phyloP scores from a whole-genome alignment of 2,888 invertebrate genomes.

The Ennomos erosarius region DNA sequence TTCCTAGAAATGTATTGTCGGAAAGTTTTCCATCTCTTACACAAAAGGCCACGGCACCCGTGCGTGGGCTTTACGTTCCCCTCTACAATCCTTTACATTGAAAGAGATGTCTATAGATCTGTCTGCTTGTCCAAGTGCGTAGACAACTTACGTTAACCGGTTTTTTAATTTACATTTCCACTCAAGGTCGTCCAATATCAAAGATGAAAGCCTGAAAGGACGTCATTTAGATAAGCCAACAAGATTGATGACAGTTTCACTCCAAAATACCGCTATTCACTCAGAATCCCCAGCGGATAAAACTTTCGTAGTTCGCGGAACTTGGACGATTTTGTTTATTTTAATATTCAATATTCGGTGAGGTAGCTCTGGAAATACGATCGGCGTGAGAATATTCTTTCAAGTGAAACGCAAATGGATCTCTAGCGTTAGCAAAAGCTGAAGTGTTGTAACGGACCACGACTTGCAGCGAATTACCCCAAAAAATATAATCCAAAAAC shows the following conservation, averaged over 20 bases:
- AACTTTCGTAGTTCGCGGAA: constrained; percentile 53
- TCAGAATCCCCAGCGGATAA: constrained; percentile 51
- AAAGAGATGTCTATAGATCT: constrained; percentile 13
- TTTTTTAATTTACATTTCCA: constrained; percentile 53
- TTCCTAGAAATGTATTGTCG: constrained; percentile 14
- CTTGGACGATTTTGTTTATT: constrained; percentile 31
- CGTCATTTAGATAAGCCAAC: constrained; percentile 58
- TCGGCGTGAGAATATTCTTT: constrained; percentile 25
- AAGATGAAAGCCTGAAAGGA: constrained; percentile 61
- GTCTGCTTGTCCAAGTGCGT: constrained; percentile 18
- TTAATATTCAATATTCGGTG: constrained; percentile 26
- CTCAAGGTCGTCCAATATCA: constrained; percentile 56
- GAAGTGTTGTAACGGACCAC: constrained; percentile 24
- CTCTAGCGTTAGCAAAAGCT: constrained; percentile 24
- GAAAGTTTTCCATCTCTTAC: constrained; percentile 21
- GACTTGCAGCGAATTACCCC: constrained; percentile 6
- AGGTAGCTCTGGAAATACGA: constrained; percentile 14
- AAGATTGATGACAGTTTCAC: constrained; percentile 71
- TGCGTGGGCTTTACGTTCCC: constrained; percentile 13
- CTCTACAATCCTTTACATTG: constrained; percentile 22
- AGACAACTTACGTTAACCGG: constrained; percentile 18
- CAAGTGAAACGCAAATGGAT: constrained; percentile 9
- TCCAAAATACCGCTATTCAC: constrained; percentile 61
- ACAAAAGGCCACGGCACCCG: constrained; percentile 25
- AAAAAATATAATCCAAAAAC: constrained; percentile 13